A percentile compares a stretch with the other conserved stretches of the same genome.
Conservation (phyloP, 2,888 invertebrate species). For the Callimorpha dominula region DNA sequence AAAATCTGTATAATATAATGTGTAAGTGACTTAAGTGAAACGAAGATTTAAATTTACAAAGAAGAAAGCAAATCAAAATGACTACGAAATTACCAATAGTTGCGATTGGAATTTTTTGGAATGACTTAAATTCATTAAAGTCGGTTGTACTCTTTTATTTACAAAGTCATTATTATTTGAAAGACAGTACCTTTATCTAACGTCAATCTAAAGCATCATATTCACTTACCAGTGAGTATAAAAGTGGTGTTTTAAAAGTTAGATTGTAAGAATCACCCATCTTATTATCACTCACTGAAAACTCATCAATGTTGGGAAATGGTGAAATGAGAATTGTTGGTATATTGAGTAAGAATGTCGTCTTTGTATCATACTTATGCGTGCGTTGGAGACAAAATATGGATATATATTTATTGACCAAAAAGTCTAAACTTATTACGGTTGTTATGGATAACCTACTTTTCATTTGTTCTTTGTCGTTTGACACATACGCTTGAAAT, state of each 20-base stretch:
- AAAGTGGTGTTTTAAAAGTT: background rate
- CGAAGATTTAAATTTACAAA: no score
- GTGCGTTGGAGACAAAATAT: background rate
- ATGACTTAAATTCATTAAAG: background rate
- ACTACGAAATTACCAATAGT: no score
- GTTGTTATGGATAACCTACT: background rate
- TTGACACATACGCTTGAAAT: background rate
- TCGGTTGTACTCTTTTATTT: background rate
- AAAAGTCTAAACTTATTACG: background rate
- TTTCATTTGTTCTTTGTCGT: background rate
- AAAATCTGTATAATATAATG: background rate
- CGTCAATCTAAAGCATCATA: background rate
- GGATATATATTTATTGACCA: background rate
- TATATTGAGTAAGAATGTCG: background rate
- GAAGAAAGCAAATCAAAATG: no score
- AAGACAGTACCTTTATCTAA: background rate
- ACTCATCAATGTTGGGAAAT: constrained; percentile 1
- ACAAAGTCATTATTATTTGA: background rate
- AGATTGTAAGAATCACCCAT: no score
- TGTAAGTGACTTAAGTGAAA: no score
- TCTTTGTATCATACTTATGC: background rate
- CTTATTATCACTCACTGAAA: background rate
- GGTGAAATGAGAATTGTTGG: background rate
- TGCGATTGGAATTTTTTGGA: background rate
- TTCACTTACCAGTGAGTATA: background rate